Percentiles rank a stretch among this genome's conserved stretches.
phyloP scores from a whole-genome alignment of 2,888 invertebrate species.

The Eristalinus sepulchralis region DNA sequence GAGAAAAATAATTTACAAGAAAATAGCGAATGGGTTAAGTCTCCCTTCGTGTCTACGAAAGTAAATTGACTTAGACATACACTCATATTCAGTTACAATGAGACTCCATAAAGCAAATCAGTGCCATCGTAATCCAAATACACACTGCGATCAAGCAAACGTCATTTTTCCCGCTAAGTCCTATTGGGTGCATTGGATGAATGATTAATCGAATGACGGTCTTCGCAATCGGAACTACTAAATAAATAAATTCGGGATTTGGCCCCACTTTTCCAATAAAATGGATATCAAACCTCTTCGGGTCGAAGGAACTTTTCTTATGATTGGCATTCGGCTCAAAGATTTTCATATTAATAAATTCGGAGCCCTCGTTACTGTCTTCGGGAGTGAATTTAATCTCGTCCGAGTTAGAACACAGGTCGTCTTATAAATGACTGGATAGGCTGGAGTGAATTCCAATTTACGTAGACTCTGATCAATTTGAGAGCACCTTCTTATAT shows the following conservation, averaged over 20 bases:
- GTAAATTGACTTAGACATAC: constrained; percentile 74
- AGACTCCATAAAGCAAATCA: constrained; percentile 79
- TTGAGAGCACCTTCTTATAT: no score
- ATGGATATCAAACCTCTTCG: constrained; percentile 42
- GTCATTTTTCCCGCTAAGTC: constrained; percentile 75
- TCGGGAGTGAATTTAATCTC: constrained; percentile 73
- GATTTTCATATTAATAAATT: constrained; percentile 75
- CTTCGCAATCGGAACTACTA: constrained; percentile 76
- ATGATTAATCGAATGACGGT: constrained; percentile 74
- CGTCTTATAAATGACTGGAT: no score
- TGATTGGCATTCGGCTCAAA: constrained; percentile 50
- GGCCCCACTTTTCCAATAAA: no score
- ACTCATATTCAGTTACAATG: constrained; percentile 76
- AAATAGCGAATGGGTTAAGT: background rate
- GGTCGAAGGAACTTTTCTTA: constrained; percentile 36
- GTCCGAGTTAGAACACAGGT: constrained; percentile 65
- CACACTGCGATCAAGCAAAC: constrained; percentile 76
- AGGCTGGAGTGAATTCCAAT: no score
- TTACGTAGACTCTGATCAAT: no score
- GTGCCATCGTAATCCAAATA: constrained; percentile 75
- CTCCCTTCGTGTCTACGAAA: background rate
- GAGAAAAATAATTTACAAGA: constrained; percentile 74
- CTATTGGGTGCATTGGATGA: constrained; percentile 74
- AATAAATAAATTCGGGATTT: background rate
- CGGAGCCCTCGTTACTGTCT: constrained; percentile 74